Evolutionary conservation across 2,113 vertebrate species (phyloP).

Genomic region (Gyps fulvus): DNA sequence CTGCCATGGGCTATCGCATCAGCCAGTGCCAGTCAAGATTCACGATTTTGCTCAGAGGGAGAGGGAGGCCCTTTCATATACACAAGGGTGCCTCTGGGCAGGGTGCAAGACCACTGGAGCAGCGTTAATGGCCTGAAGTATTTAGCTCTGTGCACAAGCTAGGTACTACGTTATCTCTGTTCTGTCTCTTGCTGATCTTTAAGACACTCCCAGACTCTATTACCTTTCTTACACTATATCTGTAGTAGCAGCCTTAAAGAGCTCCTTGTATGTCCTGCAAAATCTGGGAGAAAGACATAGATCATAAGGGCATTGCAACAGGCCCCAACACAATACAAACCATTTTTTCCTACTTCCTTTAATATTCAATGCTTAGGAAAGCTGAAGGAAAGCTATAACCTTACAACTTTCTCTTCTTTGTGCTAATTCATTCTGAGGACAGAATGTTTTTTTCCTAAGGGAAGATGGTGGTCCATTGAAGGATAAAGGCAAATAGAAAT

Average conservation of each 20-base stretch:
- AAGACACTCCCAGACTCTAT: background rate
- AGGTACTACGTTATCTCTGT: background rate
- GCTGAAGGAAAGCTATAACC: background rate
- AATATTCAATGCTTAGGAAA: background rate
- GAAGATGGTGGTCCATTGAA: background rate
- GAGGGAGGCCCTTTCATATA: background rate
- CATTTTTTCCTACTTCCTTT: background rate
- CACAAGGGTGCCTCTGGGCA: background rate
- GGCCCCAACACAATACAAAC: background rate
- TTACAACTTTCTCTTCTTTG: background rate
- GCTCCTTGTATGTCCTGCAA: background rate
- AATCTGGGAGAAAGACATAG: background rate
- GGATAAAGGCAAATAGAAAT: background rate
- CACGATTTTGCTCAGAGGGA: background rate
- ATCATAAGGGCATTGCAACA: background rate
- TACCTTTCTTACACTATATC: background rate
- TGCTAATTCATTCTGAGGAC: background rate
- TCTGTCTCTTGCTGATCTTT: background rate
- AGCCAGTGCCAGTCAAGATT: background rate
- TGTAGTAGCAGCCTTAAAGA: background rate
- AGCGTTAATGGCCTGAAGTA: background rate
- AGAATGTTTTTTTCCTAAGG: background rate
- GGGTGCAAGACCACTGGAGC: background rate
- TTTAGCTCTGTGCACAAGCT: background rate
- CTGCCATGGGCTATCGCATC: background rate